These are phyloP conservation scores for Trypoxylon attenuatum DNA, from an alignment of 2,888 invertebrate genomes.

Conservation along the genomic window DNA sequence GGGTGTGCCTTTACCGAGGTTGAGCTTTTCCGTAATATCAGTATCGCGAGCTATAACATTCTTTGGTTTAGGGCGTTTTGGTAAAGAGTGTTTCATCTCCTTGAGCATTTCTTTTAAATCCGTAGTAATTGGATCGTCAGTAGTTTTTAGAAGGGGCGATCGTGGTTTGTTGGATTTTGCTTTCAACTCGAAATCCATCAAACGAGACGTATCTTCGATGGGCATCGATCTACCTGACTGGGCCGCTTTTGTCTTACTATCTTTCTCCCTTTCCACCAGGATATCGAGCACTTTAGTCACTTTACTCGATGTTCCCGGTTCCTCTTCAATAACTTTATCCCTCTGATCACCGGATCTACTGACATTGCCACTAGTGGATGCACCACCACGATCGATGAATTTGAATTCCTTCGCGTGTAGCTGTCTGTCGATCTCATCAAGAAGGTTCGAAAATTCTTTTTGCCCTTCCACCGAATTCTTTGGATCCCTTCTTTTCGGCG, in stretches of 20 bases:
- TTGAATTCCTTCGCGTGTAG: constrained; percentile 49
- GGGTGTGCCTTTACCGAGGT: constrained; percentile 7
- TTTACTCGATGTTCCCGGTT: constrained; percentile 55
- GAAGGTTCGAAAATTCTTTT: constrained; percentile 66
- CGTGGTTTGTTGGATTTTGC: constrained; percentile 28
- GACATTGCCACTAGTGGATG: constrained; percentile 1
- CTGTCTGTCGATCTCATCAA: constrained; percentile 66
- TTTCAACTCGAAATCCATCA: constrained; percentile 18
- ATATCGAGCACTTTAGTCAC: constrained; percentile 64
- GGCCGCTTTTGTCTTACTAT: constrained; percentile 39
- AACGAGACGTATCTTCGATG: constrained; percentile 17
- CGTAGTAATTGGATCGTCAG: constrained; percentile 58
- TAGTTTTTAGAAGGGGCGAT: constrained; percentile 42
- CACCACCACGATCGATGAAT: constrained; percentile 22
- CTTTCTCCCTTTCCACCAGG: constrained; percentile 60
- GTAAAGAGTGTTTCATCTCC: constrained; percentile 86
- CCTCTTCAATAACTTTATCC: constrained; percentile 32
- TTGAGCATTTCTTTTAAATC: constrained; percentile 82
- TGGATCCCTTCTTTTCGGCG: constrained; percentile 7
- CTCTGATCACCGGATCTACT: constrained; percentile 19
- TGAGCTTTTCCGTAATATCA: constrained; percentile 15
- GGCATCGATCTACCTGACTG: constrained; percentile 27
- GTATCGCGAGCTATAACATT: constrained; percentile 31
- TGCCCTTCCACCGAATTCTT: constrained; percentile 30
- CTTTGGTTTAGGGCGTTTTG: constrained; percentile 77